phyloP scores from a whole-genome alignment of 2,888 invertebrate species.

The Dolichomitus sp. region DNA sequence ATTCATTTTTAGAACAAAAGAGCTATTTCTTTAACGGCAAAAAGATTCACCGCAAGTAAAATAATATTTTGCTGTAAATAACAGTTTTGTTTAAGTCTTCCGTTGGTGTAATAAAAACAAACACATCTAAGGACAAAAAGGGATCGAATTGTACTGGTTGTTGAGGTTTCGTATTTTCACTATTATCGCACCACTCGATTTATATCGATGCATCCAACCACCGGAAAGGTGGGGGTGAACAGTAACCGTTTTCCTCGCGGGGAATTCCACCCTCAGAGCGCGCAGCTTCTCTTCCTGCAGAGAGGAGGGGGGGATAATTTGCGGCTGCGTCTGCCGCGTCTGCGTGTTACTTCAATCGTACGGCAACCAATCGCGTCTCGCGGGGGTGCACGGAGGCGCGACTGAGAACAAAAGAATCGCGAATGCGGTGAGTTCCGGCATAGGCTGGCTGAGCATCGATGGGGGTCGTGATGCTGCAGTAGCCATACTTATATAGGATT shows the following conservation, averaged over 20 bases:
- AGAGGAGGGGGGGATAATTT: constrained; percentile 79
- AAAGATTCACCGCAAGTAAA: too few relatives aligned
- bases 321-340: constrained; percentile 82
- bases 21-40: neutral
- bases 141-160: neutral
- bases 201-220: constrained; percentile 29
- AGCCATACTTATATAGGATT: neutral
- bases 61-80: neutral
- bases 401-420: constrained; percentile 82
- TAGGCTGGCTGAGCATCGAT: constrained; percentile 61
- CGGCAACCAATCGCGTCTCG: constrained; percentile 81
- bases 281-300: constrained; percentile 59
- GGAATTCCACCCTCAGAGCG: constrained; percentile 75
- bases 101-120: neutral
- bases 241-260: constrained; percentile 79
- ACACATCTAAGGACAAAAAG: neutral
- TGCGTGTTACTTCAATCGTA: constrained; percentile 79
- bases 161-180: constrained; percentile 3
- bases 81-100: neutral
- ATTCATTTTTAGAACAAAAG: neutral
- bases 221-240: constrained; percentile 67
- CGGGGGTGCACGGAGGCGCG: constrained; percentile 76
- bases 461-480: constrained; percentile 36
- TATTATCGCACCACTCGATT: constrained; percentile 8
- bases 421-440: constrained; percentile 66